Evolutionary conservation across 2,888 invertebrate genomes (phyloP), one percentile per base, ranked within the genome.

Genomic region (Fabriciana adippe): DNA sequence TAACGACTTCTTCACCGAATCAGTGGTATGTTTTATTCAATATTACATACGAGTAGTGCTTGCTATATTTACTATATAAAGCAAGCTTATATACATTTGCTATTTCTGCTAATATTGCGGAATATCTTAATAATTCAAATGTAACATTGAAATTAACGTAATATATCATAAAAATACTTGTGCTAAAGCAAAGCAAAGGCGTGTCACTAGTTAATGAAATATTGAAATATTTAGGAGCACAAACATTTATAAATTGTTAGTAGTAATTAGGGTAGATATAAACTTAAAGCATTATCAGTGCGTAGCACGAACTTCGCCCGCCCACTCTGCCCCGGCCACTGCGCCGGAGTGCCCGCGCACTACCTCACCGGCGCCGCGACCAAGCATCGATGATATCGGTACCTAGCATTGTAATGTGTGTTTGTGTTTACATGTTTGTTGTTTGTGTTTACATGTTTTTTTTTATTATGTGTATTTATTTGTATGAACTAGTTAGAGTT

Each of bases 251-350:
- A 41, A 41, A 41, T 41, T 41, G 11, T 41, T 41, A 41, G 11
- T 41, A 41, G 35, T 41, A 11, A n/a, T 6, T n/a, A 3, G 21
- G 8, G 15, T 26, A 15, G 13, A 55, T 21, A 55, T 55, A 55
- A 55, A n/a, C 16, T 55, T 26, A 26, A 55, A 51, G 15, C 15
- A 47, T 47, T 54, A n/a, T 26, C 82, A 89, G 89, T 86, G 81
- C 73, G 77, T 80, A 53, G 75, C 78, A 50, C 81, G 81, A n/a
- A 70, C 78, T 72, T 81, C 84, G 8, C 88, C 90, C 3, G 86
- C 93, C 0, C 86, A 91, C 63, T 93, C 94, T 0, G 93, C 93
- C 4, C 93, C 93, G 11, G 72, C 81, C 31, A 76, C 71, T 13
- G 66, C 64, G 41, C 48, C 67, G 51, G 69, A 57, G 74, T 57